Base-by-base conservation (phyloP, 2,113 vertebrate species). In the Megalops atlanticus region DNA sequence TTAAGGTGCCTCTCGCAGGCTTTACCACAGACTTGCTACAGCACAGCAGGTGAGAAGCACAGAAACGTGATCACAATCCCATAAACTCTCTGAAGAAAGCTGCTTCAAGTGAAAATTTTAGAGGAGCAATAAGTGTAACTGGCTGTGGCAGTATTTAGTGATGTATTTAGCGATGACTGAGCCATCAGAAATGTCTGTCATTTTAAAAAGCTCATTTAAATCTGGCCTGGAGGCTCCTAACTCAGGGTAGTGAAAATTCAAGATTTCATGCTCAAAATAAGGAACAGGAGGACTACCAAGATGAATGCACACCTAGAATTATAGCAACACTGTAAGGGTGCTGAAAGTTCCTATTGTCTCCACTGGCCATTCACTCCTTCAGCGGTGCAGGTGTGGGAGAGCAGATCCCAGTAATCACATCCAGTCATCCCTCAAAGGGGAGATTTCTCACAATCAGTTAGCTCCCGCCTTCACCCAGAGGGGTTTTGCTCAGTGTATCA, bases 391-490 rank as follows among this genome's bases (percentile, higher is more conserved):
- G 72, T 74, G 72, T 38, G 39, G 72, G 38, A 74, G n/a, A 43
- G 41, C 7, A 74, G 14, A 74, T 74, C 72, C 24, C 21, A 74
- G n/a, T 74, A 76, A 76, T 35, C 43, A 76, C n/a, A 33, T 49
- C 74, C 74, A 76, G 74, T 49, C 43, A 2, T 31, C 43, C 74
- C 43, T 49, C 31, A 71, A 4, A 71, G 36, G 31, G 33, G 33
- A 71, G 69, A 33, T 76, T 76, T 76, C 74, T 47, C 41, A 47
- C 74, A 76, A 49, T 47, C 31, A 43, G 8, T 49, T 40, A 76
- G 74, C 74, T 76, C 43, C 43, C 16, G 43, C 41, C 31, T 47
- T 47, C 27, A n/a, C 41, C 41, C 27, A 15, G 72, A 5, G 27
- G 39, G 39, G 36, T 39, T 74, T 43, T 74, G 72, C 40, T 43